Percentiles rank a stretch among this genome's conserved stretches.
Evolutionary conservation across 2,797 vertebrate genomes (phyloP).

Genomic region (Anas capensis): DNA sequence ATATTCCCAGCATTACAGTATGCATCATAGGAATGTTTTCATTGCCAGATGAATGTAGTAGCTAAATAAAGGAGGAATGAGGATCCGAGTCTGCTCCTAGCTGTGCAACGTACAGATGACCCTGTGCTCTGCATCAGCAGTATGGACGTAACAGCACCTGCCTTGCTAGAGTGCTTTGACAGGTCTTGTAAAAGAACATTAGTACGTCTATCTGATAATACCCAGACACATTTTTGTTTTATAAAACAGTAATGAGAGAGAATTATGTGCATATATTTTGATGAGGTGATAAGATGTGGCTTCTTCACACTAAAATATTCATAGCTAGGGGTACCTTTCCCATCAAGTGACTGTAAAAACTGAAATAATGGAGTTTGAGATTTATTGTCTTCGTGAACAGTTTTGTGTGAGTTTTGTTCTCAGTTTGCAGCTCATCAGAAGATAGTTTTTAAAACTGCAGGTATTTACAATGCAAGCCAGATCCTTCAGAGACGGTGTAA

Average conservation of each 20-base stretch:
- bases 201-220: neutral
- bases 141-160: neutral
- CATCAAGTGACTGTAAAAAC: neutral
- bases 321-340: neutral
- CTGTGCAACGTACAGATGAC: neutral
- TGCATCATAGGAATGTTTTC: neutral
- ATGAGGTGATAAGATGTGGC: neutral
- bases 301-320: neutral
- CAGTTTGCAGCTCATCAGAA: neutral
- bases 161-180: neutral
- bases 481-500: neutral
- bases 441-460: neutral
- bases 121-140: neutral
- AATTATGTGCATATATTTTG: slow-evolving; percentile 10
- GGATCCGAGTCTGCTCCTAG: neutral
- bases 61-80: neutral
- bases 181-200: neutral
- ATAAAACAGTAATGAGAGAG: neutral
- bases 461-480: neutral
- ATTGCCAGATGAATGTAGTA: neutral
- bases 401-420: neutral
- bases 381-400: neutral
- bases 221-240: neutral
- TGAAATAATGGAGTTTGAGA: neutral
- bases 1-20: neutral